Conservation (phyloP, 2,888 invertebrate genomes). For the Selenia dentaria region DNA sequence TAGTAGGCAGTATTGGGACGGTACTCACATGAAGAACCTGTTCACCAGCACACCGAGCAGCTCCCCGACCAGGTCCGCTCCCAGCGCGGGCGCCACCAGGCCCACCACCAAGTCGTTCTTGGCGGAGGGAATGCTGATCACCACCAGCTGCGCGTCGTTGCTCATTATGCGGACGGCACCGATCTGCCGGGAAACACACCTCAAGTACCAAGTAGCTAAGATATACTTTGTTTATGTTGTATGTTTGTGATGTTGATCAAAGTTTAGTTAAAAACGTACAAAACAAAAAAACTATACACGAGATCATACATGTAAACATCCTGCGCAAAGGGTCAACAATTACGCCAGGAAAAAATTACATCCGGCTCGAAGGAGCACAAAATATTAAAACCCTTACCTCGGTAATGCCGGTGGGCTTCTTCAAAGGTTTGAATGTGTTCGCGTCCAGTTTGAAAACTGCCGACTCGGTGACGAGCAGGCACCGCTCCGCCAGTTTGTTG, state of each 20-base stretch:
- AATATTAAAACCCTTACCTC: slow-evolving; percentile 82
- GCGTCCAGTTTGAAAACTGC: slow-evolving; percentile 95
- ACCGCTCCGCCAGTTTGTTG: slow-evolving; percentile 94
- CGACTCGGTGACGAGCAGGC: slow-evolving; percentile 93
- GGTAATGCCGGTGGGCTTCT: slow-evolving; percentile 91
- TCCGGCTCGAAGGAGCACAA: no score
- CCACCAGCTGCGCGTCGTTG: slow-evolving; percentile 93
- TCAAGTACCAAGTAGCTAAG: no score
- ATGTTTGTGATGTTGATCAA: no score
- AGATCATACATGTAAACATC: no score
- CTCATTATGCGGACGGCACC: slow-evolving; percentile 94
- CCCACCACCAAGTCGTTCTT: slow-evolving; percentile 95
- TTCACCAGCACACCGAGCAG: slow-evolving; percentile 92
- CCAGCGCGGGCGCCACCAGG: slow-evolving; percentile 71
- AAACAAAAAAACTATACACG: no score
- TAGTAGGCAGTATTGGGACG: no score
- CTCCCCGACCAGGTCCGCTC: slow-evolving; percentile 92
- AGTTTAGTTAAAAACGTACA: no score
- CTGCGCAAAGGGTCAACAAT: no score
- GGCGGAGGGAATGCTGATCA: slow-evolving; percentile 93
- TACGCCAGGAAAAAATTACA: no score
- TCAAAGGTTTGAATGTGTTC: slow-evolving; percentile 94
- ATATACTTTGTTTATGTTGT: no score
- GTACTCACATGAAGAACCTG: slow-evolving; percentile 87
- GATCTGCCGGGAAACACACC: slow-evolving; percentile 86